phyloP scores from a whole-genome alignment of 1,140 invertebrate genomes.

The Pseudomyrmex concolor region DNA sequence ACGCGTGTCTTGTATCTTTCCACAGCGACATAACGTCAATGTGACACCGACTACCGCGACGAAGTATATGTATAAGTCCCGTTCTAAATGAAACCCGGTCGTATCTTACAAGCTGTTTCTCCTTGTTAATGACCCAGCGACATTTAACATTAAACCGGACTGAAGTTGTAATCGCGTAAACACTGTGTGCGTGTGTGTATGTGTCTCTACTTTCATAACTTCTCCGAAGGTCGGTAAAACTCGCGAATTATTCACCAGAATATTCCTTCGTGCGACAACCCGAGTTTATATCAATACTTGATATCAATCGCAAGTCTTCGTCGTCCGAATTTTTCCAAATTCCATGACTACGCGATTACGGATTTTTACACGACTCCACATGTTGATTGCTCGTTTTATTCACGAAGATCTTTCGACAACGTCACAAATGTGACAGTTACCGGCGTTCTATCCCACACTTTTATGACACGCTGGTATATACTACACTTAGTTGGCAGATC shows the following conservation, averaged over 20 bases:
- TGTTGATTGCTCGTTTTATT: not conserved
- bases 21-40: not conserved
- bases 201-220: constrained; percentile 27
- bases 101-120: not conserved
- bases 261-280: not conserved
- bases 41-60: not conserved
- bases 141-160: constrained; percentile 26
- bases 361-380: not conserved
- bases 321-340: not conserved
- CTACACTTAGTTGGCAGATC: constrained; percentile 22
- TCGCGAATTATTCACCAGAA: constrained; percentile 44
- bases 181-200: not conserved
- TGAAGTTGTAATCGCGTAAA: not conserved
- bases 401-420: not conserved
- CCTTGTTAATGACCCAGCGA: constrained; percentile 23
- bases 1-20: not conserved
- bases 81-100: not conserved
- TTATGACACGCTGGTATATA: constrained; percentile 5
- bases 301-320: not conserved
- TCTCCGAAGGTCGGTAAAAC: constrained; percentile 39
- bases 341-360: not conserved
- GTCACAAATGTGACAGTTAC: constrained; percentile 1
- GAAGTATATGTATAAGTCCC: not conserved
- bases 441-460: constrained; percentile 20
- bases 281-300: not conserved